Base-by-base conservation (phyloP, 2,888 invertebrate species). In the Strigamia transsilvanica region DNA sequence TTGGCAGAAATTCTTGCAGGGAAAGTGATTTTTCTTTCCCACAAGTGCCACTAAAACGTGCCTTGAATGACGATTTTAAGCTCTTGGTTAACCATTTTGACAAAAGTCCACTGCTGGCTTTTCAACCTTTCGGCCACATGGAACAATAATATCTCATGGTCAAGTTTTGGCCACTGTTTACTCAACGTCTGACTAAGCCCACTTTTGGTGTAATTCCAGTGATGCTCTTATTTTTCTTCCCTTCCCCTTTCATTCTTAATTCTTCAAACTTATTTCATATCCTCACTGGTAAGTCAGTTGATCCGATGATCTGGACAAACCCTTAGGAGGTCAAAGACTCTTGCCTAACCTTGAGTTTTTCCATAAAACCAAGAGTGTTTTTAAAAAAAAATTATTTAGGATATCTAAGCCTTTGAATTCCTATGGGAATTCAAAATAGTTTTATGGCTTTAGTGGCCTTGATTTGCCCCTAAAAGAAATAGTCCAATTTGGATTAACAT, bases 291-390 rank as follows among this genome's bases (percentile, higher is more conserved):
- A 66, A 66, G 23, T 73, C 73, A 32, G 12, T 73, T 73, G 73
- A 73, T 73, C 73, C 32, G 23, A 27, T 73, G 73, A 73, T 73
- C 32, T 73, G 27, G 21, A 27, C 73, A 73, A 73, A 32, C 73
- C 73, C 73, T 73, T 73, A 61, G 23, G 73, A 73, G 73, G 73
- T 73, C 66, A 66, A 66, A 66, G 66, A 66, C 73, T 73, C 23
- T 12, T 61, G 18, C 27, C 27, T 56, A 32, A 73, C 73, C 73
- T 73, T 73, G 73, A 73, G 32, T 73, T 73, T 73, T 73, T 73
- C 73, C 32, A 73, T 73, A 73, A 7, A 73, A 73, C 73, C 73
- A 32, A 32, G 73, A 32, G 73, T 73, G 23, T 73, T 73, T 73
- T 32, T 32, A 6, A 27, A 15, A 73, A 27, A 73, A 15, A 73